phyloP scores from a whole-genome alignment of 2,113 vertebrate genomes.

The Muntiacus reevesi region DNA sequence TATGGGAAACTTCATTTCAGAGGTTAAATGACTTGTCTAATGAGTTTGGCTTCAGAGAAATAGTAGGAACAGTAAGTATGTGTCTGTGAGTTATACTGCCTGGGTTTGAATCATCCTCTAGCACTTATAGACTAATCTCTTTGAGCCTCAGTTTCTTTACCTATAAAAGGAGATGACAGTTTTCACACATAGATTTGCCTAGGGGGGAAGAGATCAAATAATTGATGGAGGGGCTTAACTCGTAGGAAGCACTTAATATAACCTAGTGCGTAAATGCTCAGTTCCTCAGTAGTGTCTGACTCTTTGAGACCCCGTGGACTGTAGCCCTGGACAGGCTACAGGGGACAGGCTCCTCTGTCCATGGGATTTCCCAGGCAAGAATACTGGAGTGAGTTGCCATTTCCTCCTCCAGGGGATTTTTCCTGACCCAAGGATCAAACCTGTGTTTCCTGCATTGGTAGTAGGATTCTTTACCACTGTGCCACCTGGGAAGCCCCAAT shows the following conservation, averaged over 20 bases:
- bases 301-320: rapidly evolving
- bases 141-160: background rate
- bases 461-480: background rate
- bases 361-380: background rate
- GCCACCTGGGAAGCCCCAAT: background rate
- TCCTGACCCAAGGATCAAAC: background rate
- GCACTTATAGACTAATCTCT: background rate
- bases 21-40: background rate
- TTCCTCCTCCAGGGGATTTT: background rate
- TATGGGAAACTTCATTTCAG: background rate
- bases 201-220: background rate
- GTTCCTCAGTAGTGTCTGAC: background rate
- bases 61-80: background rate
- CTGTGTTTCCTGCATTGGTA: background rate
- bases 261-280: background rate
- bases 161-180: background rate
- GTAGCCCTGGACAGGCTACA: background rate
- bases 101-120: background rate
- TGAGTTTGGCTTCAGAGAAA: background rate
- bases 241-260: background rate
- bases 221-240: background rate
- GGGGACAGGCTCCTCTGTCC: background rate
- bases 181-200: background rate
- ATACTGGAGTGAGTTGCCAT: background rate
- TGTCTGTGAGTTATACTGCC: background rate